A percentile compares a stretch with the other conserved stretches of the same genome.
These are phyloP conservation scores for Harpagus bidentatus DNA, from an alignment of 2,113 vertebrate species.

Conservation along the genomic window DNA sequence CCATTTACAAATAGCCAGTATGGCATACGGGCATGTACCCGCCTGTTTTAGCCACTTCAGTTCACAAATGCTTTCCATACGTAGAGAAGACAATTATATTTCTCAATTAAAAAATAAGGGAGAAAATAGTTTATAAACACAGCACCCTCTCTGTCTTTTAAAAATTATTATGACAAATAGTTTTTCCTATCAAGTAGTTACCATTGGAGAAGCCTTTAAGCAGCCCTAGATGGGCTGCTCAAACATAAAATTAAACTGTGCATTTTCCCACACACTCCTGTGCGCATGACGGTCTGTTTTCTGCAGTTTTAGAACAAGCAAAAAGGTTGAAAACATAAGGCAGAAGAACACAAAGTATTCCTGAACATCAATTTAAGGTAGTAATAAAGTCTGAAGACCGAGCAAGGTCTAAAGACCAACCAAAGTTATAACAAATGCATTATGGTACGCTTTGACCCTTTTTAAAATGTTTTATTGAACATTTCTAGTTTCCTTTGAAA, in stretches of 20 bases:
- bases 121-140: not conserved
- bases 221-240: not conserved
- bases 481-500: not conserved
- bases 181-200: not conserved
- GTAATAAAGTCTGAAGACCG: not conserved
- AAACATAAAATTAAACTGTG: not conserved
- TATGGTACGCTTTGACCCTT: not conserved
- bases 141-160: not conserved
- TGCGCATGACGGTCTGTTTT: not conserved
- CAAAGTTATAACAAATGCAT: not conserved
- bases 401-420: not conserved
- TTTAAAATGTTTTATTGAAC: not conserved
- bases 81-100: not conserved
- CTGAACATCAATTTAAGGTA: not conserved
- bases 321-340: not conserved
- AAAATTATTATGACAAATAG: not conserved
- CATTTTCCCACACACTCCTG: not conserved
- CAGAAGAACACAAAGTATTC: not conserved
- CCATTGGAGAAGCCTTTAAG: not conserved
- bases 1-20: not conserved
- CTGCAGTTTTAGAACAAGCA: not conserved
- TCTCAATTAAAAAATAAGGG: not conserved
- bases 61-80: not conserved
- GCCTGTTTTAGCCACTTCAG: not conserved
- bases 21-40: rapidly evolving